phyloP scores from a whole-genome alignment of 2,888 invertebrate genomes.

The Rapana venosa region DNA sequence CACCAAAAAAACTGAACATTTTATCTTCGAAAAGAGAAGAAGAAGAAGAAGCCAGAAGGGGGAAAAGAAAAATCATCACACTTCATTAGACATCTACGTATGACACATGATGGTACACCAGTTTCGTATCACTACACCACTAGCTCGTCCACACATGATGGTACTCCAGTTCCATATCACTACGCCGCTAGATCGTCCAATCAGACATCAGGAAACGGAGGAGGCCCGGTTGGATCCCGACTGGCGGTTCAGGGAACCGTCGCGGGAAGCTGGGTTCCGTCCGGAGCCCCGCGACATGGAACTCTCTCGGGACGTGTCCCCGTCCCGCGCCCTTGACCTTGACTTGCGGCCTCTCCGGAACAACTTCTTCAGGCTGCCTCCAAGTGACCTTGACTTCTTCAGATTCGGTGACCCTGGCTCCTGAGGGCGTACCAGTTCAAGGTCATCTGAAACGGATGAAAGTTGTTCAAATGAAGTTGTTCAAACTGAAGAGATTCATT shows the following conservation, averaged over 20 bases:
- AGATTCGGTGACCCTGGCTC: conserved; percentile 63
- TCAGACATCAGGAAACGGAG: conserved; percentile 53
- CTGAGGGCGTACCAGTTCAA: conserved; percentile 64
- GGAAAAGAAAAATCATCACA: no score
- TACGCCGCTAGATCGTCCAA: background rate
- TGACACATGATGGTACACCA: no score
- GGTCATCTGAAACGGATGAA: conserved; percentile 67
- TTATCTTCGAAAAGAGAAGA: no score
- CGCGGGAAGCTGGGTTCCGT: conserved; percentile 65
- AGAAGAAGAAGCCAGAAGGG: no score
- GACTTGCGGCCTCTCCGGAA: conserved; percentile 68
- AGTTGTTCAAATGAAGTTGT: no score
- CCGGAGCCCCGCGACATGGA: conserved; percentile 68
- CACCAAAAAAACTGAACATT: no score
- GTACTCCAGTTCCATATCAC: no score
- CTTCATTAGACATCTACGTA: no score
- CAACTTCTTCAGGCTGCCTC: conserved; percentile 72
- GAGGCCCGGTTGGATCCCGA: conserved; percentile 49
- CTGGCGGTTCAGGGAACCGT: conserved; percentile 64
- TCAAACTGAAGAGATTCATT: background rate
- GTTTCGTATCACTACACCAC: no score
- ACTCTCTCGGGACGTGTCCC: conserved; percentile 70
- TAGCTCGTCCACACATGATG: no score
- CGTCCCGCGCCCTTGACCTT: conserved; percentile 60
- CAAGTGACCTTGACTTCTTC: conserved; percentile 72